Evolutionary conservation across 2,888 invertebrate species (phyloP).

Genomic region (Andrena chrysosceles): DNA sequence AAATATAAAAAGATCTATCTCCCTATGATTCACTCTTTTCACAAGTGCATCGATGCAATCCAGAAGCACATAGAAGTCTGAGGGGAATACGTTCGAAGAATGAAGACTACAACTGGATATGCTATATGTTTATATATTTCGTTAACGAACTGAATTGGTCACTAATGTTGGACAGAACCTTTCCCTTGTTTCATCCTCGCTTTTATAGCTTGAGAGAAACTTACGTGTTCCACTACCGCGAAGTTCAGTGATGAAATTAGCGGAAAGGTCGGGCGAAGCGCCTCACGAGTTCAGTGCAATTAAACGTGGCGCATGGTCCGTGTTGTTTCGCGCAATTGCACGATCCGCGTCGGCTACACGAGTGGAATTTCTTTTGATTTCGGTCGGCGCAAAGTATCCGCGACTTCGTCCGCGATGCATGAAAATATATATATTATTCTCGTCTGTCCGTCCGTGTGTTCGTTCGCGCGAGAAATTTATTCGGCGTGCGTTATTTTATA

Average conservation of each 20-base stretch:
- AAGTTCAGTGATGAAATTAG: slow-evolving; percentile 44
- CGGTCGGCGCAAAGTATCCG: slow-evolving; percentile 30
- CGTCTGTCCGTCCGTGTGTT: slow-evolving; percentile 33
- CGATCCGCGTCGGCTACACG: slow-evolving; percentile 2
- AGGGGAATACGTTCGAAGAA: too few relatives aligned
- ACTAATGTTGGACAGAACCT: not conserved
- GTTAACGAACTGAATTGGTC: not conserved
- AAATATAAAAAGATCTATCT: too few relatives aligned
- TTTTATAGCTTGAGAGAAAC: slow-evolving; percentile 7
- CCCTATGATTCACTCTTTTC: too few relatives aligned
- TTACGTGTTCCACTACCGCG: not conserved
- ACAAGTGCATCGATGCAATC: too few relatives aligned
- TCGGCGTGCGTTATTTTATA: slow-evolving; percentile 57
- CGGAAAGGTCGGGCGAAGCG: slow-evolving; percentile 18
- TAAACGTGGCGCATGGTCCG: slow-evolving; percentile 13
- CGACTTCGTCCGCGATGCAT: slow-evolving; percentile 44
- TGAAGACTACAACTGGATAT: not conserved
- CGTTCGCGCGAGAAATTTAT: slow-evolving; percentile 53
- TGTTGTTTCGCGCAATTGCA: slow-evolving; percentile 24
- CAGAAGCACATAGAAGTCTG: too few relatives aligned
- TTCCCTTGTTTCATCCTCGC: not conserved
- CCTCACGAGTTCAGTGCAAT: slow-evolving; percentile 30
- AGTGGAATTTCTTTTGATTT: slow-evolving; percentile 48
- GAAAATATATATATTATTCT: slow-evolving; percentile 48
- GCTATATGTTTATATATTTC: not conserved